phyloP scores from a whole-genome alignment of 2,888 invertebrate genomes.

The Uloborus plumipes region DNA sequence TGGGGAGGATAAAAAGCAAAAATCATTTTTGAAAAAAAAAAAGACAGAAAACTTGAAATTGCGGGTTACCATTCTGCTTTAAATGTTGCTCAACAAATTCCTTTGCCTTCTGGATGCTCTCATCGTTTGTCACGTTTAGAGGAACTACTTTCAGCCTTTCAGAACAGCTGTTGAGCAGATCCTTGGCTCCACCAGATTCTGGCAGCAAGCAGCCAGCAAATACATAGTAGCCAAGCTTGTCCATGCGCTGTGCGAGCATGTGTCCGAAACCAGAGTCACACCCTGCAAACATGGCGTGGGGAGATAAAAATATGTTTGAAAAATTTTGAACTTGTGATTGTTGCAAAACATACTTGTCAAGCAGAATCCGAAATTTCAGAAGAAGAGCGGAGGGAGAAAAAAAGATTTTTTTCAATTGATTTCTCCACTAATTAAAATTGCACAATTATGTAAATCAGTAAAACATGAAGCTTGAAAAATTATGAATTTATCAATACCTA shows the following conservation, averaged over 20 bases:
- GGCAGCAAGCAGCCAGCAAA: conserved; percentile 70
- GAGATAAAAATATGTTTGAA: neutral
- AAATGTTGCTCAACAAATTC: conserved; percentile 65
- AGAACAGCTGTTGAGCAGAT: conserved; percentile 58
- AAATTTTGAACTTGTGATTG: too few species aligned
- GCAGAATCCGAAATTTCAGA: too few species aligned
- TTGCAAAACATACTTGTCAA: too few species aligned
- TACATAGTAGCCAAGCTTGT: conserved; percentile 69
- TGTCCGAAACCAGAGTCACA: conserved; percentile 70
- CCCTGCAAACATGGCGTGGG: conserved; percentile 53
- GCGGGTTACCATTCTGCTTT: neutral
- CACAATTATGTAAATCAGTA: too few species aligned
- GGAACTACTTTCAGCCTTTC: conserved; percentile 69
- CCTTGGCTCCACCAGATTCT: conserved; percentile 67
- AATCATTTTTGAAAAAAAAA: neutral
- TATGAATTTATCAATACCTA: too few species aligned
- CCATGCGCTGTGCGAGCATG: conserved; percentile 69
- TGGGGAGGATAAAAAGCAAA: neutral
- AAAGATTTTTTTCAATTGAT: too few species aligned
- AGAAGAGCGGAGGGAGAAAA: too few species aligned
- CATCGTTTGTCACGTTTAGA: conserved; percentile 71
- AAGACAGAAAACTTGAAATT: neutral
- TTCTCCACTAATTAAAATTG: too few species aligned
- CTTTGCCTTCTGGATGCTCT: conserved; percentile 69
- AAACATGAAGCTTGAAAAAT: too few species aligned